These are phyloP conservation scores for Hycleus cichorii DNA, from an alignment of 1,140 invertebrate genomes.

Conservation along the genomic window DNA sequence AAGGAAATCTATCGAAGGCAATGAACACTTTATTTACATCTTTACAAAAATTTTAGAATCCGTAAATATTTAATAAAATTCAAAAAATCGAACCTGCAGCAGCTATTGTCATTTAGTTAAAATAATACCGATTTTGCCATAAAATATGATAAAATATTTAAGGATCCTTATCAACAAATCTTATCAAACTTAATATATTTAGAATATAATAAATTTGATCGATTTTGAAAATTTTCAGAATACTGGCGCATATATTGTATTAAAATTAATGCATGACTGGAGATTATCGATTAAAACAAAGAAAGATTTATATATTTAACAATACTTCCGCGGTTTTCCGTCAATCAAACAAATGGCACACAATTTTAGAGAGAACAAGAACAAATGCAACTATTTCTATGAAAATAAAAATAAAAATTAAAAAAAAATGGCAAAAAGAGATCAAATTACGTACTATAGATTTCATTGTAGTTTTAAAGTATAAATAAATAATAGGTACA, in stretches of 20 bases:
- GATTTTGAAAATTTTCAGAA: slow-evolving; percentile 16
- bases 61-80: not conserved
- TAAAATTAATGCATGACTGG: not conserved
- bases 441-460: slow-evolving; percentile 9
- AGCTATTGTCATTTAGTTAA: too few relatives aligned
- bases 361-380: not conserved
- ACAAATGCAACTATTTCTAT: not conserved
- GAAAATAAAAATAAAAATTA: slow-evolving; percentile 14
- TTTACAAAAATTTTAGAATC: slow-evolving; percentile 8
- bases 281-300: not conserved
- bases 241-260: slow-evolving; percentile 19
- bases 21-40: slow-evolving; percentile 14
- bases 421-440: slow-evolving; percentile 16
- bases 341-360: not conserved
- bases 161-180: too few relatives aligned
- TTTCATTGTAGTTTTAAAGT: slow-evolving; percentile 1
- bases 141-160: too few relatives aligned
- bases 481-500: not conserved
- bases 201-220: too few relatives aligned
- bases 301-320: not conserved
- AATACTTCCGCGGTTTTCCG: not conserved
- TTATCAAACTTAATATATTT: too few relatives aligned
- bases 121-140: too few relatives aligned
- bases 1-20: not conserved
- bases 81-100: too few relatives aligned